phyloP scores from a whole-genome alignment of 2,113 vertebrate genomes.

The Donacobius atricapilla region DNA sequence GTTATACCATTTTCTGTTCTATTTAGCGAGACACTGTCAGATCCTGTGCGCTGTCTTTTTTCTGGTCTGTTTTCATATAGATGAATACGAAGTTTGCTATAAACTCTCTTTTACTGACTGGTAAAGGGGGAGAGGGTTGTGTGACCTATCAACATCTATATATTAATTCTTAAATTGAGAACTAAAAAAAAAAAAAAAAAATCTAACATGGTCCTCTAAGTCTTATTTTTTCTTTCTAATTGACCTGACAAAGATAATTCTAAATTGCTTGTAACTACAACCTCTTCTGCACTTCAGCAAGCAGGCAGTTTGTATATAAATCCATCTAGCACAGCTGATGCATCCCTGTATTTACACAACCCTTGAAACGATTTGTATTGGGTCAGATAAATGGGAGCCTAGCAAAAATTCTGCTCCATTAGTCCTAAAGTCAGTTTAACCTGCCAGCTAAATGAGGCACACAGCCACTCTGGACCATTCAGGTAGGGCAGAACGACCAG shows the following conservation, averaged over 20 bases:
- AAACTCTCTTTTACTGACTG: not conserved
- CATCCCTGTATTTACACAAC: not conserved
- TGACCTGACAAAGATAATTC: not conserved
- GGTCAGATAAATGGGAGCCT: not conserved
- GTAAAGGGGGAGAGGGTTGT: not conserved
- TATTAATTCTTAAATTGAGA: not conserved
- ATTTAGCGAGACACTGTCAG: not conserved
- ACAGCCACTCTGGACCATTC: not conserved
- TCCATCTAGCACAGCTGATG: not conserved
- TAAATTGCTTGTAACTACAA: not conserved
- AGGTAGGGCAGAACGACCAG: not conserved
- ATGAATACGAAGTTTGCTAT: not conserved
- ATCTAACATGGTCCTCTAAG: not conserved
- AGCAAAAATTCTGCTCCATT: not conserved
- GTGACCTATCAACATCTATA: not conserved
- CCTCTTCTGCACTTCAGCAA: not conserved
- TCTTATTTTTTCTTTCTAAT: not conserved
- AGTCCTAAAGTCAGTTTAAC: not conserved
- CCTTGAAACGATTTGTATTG: not conserved
- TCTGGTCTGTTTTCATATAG: not conserved
- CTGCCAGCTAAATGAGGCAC: not conserved
- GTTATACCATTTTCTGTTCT: not conserved
- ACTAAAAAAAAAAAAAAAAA: not conserved
- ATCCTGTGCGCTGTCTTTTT: not conserved
- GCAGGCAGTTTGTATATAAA: not conserved